Evolutionary conservation across 2,888 invertebrate species (phyloP), one percentile per base, ranked within the genome.

Genomic region (Zhengitettix transpicula): DNA sequence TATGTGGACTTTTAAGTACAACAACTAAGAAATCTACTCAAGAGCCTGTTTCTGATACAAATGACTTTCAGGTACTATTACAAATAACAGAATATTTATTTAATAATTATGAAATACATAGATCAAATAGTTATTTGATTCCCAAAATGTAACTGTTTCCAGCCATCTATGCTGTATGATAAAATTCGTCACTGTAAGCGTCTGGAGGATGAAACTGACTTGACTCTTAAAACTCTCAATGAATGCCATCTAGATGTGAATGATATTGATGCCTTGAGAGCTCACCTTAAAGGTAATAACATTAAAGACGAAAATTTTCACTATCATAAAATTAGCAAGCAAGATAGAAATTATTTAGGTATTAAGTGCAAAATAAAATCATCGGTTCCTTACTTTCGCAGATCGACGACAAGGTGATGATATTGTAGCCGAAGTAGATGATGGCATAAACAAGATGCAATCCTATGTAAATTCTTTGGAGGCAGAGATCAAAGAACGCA

Each of bases 341-440:
- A 28, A 28, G 3, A 28, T 28, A 5, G 28, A 28, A 28, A 28
- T 28, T 28, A 7, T 28, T 28, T 28, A 5, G 2, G 7, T 28
- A 28, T 28, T 5, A 5, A 28, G 28, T 28, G 28, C 28, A 5
- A 28, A 28, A 28, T 28, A 28, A 28, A 28, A 28, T 7, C 7
- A 7, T 28, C 7, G 28, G 28, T 28, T 28, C 28, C 28, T 53
- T 41, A 52, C 55, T 59, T 55, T 69, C 69, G 61, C 72, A 87
- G 94, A 94, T 71, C 82, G 89, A 66, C 83, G 85, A 63, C 85
- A 86, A 71, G 88, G 90, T 28, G 89, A 90, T 67, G 91, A 94
- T 71, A 87, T 90, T 3, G 89, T 89, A 65, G 85, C 84, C 64
- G 93, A 95, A 69, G 79, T 95, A 62, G 91, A 92, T 64, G 85